Evolutionary conservation across 2,113 vertebrate genomes (phyloP).

Genomic region (Hyaena hyaena): DNA sequence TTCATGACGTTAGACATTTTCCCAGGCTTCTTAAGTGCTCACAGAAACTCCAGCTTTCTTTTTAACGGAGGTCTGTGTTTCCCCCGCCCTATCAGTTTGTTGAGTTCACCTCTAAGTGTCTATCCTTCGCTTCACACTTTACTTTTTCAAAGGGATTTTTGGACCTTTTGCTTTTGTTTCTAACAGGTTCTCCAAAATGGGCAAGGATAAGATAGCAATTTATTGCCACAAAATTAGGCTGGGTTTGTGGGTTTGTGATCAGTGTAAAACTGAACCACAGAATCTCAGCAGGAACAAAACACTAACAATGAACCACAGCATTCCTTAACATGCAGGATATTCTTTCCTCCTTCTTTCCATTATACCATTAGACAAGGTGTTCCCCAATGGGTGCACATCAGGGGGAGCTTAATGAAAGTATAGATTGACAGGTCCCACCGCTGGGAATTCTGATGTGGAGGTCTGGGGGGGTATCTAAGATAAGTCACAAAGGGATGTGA

Average conservation of each 20-base stretch:
- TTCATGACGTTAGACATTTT: background rate
- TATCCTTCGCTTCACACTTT: background rate
- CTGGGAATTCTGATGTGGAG: background rate
- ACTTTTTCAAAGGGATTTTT: background rate
- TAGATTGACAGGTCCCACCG: background rate
- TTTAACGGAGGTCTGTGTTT: background rate
- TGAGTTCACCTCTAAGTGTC: background rate
- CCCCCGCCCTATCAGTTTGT: background rate
- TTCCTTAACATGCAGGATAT: background rate
- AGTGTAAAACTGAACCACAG: background rate
- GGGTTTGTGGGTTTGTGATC: too few species aligned
- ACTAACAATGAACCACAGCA: background rate
- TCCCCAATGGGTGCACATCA: background rate
- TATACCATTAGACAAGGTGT: fast-evolving
- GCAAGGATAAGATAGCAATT: background rate
- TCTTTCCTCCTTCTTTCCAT: background rate
- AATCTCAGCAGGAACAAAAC: background rate
- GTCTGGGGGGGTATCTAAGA: background rate
- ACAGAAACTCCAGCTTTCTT: background rate
- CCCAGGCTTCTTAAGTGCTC: background rate
- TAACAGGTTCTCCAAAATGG: background rate
- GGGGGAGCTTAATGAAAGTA: background rate
- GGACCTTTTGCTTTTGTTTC: background rate
- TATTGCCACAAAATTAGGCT: background rate
- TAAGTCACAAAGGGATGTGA: background rate